These are phyloP conservation scores for Xanthorhoe designata DNA, from an alignment of 2,888 invertebrate genomes.

Conservation along the genomic window DNA sequence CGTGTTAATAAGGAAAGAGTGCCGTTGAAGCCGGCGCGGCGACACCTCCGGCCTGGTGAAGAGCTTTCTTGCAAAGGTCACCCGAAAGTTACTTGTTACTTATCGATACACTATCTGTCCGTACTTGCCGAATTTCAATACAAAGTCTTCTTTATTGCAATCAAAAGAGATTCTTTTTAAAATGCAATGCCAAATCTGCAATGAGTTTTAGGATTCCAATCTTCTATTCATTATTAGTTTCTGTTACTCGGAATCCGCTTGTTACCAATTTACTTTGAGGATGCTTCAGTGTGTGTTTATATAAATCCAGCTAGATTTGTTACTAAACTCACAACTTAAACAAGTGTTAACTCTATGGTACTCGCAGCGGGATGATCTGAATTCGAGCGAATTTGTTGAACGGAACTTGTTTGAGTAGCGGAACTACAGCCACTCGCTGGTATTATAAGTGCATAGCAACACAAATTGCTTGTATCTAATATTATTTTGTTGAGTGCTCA, in stretches of 20 bases:
- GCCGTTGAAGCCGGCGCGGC: slow-evolving; percentile 46
- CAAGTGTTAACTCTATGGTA: slow-evolving; percentile 28
- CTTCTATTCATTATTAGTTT: slow-evolving; percentile 10
- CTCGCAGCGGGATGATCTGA: slow-evolving; percentile 38
- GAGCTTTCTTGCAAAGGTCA: slow-evolving; percentile 23
- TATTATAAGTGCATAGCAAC: slow-evolving; percentile 11
- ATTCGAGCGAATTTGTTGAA: slow-evolving; percentile 42
- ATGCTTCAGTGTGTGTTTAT: slow-evolving; percentile 14
- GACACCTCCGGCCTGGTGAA: slow-evolving; percentile 1
- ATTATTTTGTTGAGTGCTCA: slow-evolving; percentile 19
- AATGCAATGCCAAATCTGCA: neutral
- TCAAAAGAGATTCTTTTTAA: neutral
- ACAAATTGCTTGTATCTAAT: slow-evolving; percentile 6
- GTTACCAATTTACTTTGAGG: slow-evolving; percentile 14
- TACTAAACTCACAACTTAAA: slow-evolving; percentile 29
- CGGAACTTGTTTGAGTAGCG: slow-evolving; percentile 33
- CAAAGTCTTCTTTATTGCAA: neutral
- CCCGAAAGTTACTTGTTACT: slow-evolving; percentile 9
- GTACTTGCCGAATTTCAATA: slow-evolving; percentile 3
- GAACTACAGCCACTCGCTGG: slow-evolving; percentile 20
- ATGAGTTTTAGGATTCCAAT: neutral
- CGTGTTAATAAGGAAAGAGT: slow-evolving; percentile 58
- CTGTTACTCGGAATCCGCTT: neutral
- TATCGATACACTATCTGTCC: slow-evolving; percentile 4
- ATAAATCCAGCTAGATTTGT: slow-evolving; percentile 22